Conservation (phyloP, 2,113 vertebrate genomes). For the Catagonus wagneri region DNA sequence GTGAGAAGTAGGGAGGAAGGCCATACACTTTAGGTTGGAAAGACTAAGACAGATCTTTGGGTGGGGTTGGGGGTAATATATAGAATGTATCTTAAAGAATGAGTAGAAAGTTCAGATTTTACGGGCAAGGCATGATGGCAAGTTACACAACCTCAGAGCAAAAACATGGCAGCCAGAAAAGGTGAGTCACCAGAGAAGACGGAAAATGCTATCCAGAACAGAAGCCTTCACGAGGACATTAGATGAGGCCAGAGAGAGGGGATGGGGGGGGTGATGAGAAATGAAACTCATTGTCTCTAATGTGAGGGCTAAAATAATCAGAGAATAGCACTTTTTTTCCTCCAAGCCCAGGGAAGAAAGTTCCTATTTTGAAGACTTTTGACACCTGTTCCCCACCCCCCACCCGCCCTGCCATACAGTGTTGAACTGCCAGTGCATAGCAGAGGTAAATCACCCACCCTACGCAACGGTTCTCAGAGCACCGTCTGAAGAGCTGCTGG, state of each 20-base stretch:
- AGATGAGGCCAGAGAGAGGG: not conserved
- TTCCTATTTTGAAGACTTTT: not conserved
- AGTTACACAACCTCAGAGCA: not conserved
- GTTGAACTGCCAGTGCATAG: slow-evolving; percentile 25
- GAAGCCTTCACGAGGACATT: accelerated
- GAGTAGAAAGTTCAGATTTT: not conserved
- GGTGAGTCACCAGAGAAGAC: accelerated
- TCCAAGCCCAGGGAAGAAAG: not conserved
- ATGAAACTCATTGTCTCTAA: not conserved
- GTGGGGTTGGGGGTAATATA: not conserved
- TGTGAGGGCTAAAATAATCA: not conserved
- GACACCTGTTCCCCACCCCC: not conserved
- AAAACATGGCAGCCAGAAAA: accelerated
- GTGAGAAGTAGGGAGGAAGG: not conserved
- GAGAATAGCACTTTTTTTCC: not conserved
- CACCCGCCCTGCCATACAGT: not conserved
- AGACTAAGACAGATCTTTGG: not conserved
- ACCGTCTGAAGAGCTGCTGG: slow-evolving; percentile 59
- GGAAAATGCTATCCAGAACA: accelerated
- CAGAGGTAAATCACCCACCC: slow-evolving; percentile 62
- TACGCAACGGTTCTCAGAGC: not conserved
- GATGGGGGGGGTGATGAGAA: accelerated
- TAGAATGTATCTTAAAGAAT: not conserved
- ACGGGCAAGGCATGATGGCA: not conserved
- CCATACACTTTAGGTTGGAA: not conserved